Percentiles rank a stretch among this genome's conserved stretches.
These are phyloP conservation scores for Yponomeuta malinellus DNA, from an alignment of 2,888 invertebrate species.

Conservation along the genomic window DNA sequence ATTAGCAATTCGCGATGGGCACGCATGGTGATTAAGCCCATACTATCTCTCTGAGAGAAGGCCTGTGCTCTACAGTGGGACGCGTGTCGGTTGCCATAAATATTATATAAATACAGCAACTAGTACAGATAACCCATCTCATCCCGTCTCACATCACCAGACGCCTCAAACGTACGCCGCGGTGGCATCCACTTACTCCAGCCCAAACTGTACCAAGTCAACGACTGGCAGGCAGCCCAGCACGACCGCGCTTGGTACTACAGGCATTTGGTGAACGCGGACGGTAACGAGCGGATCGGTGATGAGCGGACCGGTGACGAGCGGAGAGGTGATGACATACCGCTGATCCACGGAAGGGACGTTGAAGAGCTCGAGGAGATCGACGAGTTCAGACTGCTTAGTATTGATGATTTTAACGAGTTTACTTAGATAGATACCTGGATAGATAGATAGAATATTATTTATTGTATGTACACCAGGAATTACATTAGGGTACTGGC, in stretches of 20 bases:
- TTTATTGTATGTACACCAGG: too few relatives aligned
- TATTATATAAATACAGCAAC: not conserved
- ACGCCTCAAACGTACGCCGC: not conserved
- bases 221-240: not conserved
- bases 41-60: too few relatives aligned
- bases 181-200: not conserved
- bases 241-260: not conserved
- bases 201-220: not conserved
- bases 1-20: too few relatives aligned
- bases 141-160: not conserved
- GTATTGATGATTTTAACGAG: constrained; percentile 4
- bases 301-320: not conserved
- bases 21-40: too few relatives aligned
- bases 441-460: too few relatives aligned
- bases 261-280: not conserved
- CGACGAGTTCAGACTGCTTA: not conserved
- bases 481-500: too few relatives aligned
- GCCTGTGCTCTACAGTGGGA: too few relatives aligned
- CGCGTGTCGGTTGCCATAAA: too few relatives aligned
- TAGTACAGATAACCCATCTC: not conserved
- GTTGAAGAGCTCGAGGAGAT: not conserved
- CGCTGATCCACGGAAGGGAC: not conserved
- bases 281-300: not conserved
- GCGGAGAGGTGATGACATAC: not conserved
- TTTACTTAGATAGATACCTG: not conserved